A percentile compares a stretch with the other conserved stretches of the same genome.
phyloP scores from a whole-genome alignment of 2,888 invertebrate species.

The Sepiola atlantica region DNA sequence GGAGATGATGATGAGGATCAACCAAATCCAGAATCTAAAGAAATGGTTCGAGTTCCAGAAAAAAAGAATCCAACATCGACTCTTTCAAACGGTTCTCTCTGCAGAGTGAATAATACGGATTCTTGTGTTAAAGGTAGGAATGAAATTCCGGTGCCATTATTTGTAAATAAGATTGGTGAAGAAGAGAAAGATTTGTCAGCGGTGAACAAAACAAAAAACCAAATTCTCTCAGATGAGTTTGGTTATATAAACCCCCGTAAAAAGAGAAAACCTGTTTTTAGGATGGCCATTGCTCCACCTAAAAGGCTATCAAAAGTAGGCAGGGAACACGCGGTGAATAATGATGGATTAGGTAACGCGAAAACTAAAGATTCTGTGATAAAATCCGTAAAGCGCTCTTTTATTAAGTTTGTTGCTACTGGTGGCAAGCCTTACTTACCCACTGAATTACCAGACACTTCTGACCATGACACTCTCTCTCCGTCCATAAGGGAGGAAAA shows the following conservation, averaged over 20 bases:
- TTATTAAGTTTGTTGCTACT: not conserved
- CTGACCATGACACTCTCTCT: not conserved
- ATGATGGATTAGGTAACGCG: not conserved
- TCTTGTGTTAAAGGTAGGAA: not conserved
- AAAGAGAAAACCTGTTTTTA: not conserved
- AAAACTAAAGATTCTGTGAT: not conserved
- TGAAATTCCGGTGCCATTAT: not conserved
- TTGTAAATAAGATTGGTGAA: not conserved
- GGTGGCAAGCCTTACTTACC: not conserved
- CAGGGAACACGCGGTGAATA: not conserved
- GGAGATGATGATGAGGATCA: not conserved
- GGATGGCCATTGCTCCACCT: not conserved
- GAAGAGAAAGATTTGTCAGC: not conserved
- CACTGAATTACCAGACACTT: not conserved
- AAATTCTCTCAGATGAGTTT: not conserved
- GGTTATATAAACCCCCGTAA: not conserved
- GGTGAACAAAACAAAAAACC: not conserved
- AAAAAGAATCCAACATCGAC: not conserved
- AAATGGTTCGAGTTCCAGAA: not conserved
- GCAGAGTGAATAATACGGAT: not conserved
- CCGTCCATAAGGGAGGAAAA: constrained; percentile 13
- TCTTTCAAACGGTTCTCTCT: not conserved
- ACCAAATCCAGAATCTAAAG: not conserved
- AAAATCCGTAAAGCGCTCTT: not conserved
- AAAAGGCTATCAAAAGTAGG: not conserved